Evolutionary conservation across 2,113 vertebrate species (phyloP), one percentile per base, ranked within the genome.

Genomic region (Cephalopterus ornatus): DNA sequence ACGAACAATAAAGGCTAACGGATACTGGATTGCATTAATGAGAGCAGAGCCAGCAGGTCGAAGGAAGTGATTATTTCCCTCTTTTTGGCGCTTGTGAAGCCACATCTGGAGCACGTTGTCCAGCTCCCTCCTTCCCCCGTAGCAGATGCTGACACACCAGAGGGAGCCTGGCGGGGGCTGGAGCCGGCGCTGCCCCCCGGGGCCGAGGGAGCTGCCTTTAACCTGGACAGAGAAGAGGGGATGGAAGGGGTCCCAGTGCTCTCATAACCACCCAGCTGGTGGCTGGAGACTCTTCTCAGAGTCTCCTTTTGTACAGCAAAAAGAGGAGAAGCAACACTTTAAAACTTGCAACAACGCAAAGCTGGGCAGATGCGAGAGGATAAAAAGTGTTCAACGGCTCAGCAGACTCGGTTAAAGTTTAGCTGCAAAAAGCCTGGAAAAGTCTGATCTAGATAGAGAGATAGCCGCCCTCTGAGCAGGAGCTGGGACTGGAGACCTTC

Each of bases 61-160:
- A 95, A 90, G 92, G 94, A 95, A 96, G 85, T 95, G 95, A 96
- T 96, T 95, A 91, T 94, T 96, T 94, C 93, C 89, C 87, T 87
- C 74, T 28, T 88, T 50, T 47, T 96, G 95, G 95, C 81, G 3
- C 81, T 85, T 37, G 77, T 71, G 77, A 63, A 87, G 93, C 50
- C 92, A 75, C 95, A 97, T 95, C 95, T 97, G 96, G 92, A 89
- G 92, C 6, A 14, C 1, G 26, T 68, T 5, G 10, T 41, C 83
- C 88, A 56, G 87, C 83, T 91, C 83, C 77, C 70, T 92, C 85
- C 37, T 76, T 89, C 46, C 66, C 73, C 77, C 3, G 5, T 0
- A 65, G 87, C 81, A 91, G 73, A 59, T 14, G 46, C 52, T 2
- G 90, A 73, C 41, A 77, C 18, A 32, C 82, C 16, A 42, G 81